These are phyloP conservation scores for Percopsis omiscomaycus DNA, from an alignment of 2,797 vertebrate genomes.

Conservation along the genomic window DNA sequence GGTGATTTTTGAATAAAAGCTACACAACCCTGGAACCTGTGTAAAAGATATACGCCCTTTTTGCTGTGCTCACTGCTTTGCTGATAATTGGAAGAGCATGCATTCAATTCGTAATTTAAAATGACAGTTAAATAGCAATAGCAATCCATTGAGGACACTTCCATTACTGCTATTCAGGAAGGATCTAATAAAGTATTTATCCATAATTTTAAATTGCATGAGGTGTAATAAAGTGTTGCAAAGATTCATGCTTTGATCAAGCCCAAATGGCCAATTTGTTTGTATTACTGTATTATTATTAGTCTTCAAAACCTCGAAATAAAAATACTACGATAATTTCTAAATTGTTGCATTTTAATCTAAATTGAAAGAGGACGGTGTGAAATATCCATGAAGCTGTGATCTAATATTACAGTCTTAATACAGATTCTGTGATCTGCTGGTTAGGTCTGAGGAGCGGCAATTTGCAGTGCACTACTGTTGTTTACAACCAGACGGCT, in stretches of 20 bases:
- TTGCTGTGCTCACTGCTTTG: constrained; percentile 29
- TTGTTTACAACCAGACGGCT: too few relatives aligned
- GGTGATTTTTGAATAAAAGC: constrained; percentile 69
- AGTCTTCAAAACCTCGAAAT: too few relatives aligned
- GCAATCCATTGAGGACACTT: background rate
- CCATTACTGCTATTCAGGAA: background rate
- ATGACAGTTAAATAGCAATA: background rate
- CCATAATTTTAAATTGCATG: background rate
- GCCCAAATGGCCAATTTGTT: too few relatives aligned
- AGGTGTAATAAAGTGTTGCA: background rate
- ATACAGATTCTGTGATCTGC: constrained; percentile 27
- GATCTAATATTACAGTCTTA: constrained; percentile 33
- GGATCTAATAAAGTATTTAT: background rate
- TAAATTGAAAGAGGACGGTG: too few relatives aligned
- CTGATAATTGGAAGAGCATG: background rate
- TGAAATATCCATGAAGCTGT: constrained; percentile 39
- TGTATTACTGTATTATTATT: too few relatives aligned
- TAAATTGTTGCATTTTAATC: too few relatives aligned
- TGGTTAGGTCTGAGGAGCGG: constrained; percentile 56
- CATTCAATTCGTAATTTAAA: background rate
- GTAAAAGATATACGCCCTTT: constrained; percentile 56
- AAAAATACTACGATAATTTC: too few relatives aligned
- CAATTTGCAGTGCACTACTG: constrained; percentile 16
- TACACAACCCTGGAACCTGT: constrained; percentile 73
- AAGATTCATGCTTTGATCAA: too few relatives aligned